Conservation (phyloP, 2,113 vertebrate genomes). For the Chionomys nivalis region DNA sequence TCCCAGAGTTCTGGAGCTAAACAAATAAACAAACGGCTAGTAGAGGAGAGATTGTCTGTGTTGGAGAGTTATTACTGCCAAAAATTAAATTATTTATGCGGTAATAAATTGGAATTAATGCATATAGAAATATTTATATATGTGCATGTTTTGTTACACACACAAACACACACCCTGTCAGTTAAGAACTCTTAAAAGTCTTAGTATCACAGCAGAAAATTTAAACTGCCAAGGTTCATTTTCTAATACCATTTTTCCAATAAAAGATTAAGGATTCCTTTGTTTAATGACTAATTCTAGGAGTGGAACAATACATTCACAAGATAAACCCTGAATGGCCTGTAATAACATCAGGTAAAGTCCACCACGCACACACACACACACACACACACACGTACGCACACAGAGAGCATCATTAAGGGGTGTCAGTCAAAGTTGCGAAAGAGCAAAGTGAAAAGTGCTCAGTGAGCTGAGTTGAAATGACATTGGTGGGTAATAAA, state of each 20-base stretch:
- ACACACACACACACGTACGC: too few species aligned
- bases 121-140: not conserved
- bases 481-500: not conserved
- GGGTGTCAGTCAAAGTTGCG: not conserved
- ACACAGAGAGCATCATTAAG: not conserved
- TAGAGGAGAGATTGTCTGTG: not conserved
- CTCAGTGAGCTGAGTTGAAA: not conserved
- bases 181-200: not conserved
- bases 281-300: not conserved
- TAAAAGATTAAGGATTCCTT: not conserved
- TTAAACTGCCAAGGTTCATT: not conserved
- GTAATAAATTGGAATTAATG: not conserved
- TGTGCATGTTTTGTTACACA: not conserved
- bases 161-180: not conserved
- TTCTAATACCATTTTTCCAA: not conserved
- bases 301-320: not conserved
- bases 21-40: not conserved
- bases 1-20: not conserved
- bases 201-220: not conserved
- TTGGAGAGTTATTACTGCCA: not conserved
- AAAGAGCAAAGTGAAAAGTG: not conserved
- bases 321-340: not conserved
- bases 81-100: not conserved
- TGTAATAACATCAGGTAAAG: not conserved
- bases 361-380: not conserved